Evolutionary conservation across 2,888 invertebrate species (phyloP).

Genomic region (Neocrepidodera transversa): DNA sequence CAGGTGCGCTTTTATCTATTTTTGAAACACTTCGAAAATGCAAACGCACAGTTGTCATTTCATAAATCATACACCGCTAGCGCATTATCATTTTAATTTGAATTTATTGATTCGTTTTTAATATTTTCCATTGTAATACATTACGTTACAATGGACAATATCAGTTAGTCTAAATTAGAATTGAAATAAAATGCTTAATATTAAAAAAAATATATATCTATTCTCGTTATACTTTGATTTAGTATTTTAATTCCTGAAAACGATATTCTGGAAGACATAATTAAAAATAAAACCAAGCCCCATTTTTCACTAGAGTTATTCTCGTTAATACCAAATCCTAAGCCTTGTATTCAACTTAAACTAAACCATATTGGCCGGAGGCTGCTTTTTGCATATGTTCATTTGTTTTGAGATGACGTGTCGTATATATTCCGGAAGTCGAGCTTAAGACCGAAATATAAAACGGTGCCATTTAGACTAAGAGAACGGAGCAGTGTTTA

Average conservation of each 20-base stretch:
- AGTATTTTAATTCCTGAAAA: neutral
- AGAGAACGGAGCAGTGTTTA: no score
- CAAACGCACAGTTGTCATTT: constrained; percentile 26
- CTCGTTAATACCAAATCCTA: constrained; percentile 3
- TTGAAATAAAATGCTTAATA: neutral
- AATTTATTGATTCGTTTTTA: constrained; percentile 29
- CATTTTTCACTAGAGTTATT: constrained; percentile 11
- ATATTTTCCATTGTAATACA: constrained; percentile 12
- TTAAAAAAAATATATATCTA: no score
- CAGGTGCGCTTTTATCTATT: constrained; percentile 32
- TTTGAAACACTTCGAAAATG: constrained; percentile 30
- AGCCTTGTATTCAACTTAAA: constrained; percentile 1
- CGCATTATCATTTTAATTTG: constrained; percentile 28
- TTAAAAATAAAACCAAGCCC: constrained; percentile 17
- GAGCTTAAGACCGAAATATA: constrained; percentile 30
- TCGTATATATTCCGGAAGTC: constrained; percentile 36
- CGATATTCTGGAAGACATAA: constrained; percentile 1
- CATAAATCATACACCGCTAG: constrained; percentile 30
- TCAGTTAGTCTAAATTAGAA: neutral
- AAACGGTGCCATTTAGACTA: constrained; percentile 31
- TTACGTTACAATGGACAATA: constrained; percentile 8
- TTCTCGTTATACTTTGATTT: constrained; percentile 11
- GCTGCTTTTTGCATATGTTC: constrained; percentile 38
- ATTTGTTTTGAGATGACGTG: constrained; percentile 24
- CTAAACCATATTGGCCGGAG: constrained; percentile 13